Base-by-base conservation (phyloP, 1,140 invertebrate species). In the Bombus superbus region DNA sequence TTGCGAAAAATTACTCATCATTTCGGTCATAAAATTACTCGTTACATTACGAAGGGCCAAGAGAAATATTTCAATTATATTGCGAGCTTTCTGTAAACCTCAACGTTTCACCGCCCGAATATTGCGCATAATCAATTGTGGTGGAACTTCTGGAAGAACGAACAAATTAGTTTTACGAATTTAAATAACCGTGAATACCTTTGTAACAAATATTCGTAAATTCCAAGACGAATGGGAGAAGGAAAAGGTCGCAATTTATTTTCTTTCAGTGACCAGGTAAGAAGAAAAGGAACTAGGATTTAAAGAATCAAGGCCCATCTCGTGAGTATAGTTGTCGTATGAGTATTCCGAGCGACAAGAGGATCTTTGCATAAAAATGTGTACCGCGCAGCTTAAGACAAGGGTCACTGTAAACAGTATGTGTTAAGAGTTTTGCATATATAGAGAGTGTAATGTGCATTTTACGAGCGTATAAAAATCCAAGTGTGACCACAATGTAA, bases 371-470 rank as follows among this genome's bases (percentile, higher is more conserved):
- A 35, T 68, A 68, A 68, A 68, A 68, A 38, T 68, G 32, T 68
- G 32, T 68, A 22, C 22, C 32, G 1, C 66, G 32, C 18, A 68
- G 32, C 18, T 32, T 22, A 22, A 68, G 35, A 68, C 66, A 68
- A 68, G 32, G 13, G 35, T 68, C 35, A 38, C 10, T 22, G 35
- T 38, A 68, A 68, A 38, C 35, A 68, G 35, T 22, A 68, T 38
- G 66, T 68, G 32, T 38, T 68, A 68, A 68, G 66, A 68, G 66
- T 35, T 68, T 68, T 22, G 66, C 66, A 68, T 68, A 68, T 68
- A 68, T 11, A 68, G 66, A 68, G 32, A 68, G 35, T 10, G 18
- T 68, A 68, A 35, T 68, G 66, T 68, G 66, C 66, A 25, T 35
- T 68, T 68, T 38, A 32, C 35, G 18, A 68, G 35, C 66, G 9